A percentile compares a stretch with the other conserved stretches of the same genome.
phyloP scores from a whole-genome alignment of 1,140 invertebrate species.

The Pantala flavescens region DNA sequence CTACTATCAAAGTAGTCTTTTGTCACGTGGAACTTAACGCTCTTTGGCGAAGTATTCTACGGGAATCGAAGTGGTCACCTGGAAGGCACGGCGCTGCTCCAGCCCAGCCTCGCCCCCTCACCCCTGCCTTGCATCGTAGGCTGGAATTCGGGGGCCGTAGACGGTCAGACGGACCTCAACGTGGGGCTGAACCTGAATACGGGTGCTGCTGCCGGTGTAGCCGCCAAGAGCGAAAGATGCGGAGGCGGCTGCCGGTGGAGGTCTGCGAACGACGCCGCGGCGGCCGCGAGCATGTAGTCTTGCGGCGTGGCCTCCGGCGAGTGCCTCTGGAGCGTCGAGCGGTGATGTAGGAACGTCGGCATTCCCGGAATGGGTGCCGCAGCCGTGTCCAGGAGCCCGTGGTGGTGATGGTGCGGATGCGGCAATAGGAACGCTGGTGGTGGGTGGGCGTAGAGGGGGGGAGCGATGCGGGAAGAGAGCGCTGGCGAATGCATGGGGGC shows the following conservation, averaged over 20 bases:
- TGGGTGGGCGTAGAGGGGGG: slow-evolving; percentile 14
- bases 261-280: slow-evolving; percentile 20
- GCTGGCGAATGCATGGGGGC: not conserved
- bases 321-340: slow-evolving; percentile 19
- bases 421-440: not conserved
- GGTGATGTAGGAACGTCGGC: slow-evolving; percentile 12
- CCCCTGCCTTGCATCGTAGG: not conserved
- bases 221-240: not conserved
- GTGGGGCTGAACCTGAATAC: slow-evolving; percentile 22
- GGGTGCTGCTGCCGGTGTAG: slow-evolving; percentile 16
- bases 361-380: not conserved
- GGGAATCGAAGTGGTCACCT: not conserved
- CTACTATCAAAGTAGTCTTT: too few species aligned
- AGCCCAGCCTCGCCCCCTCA: not conserved
- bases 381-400: slow-evolving; percentile 22
- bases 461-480: not conserved
- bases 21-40: too few species aligned
- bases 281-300: not conserved
- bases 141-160: not conserved
- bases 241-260: not conserved
- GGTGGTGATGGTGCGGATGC: slow-evolving; percentile 17
- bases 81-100: not conserved
- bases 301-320: not conserved
- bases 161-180: slow-evolving; percentile 21
- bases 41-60: too few species aligned